A percentile compares a stretch with the other conserved stretches of the same genome.
Conservation (phyloP, 1,140 invertebrate genomes). For the Anoplophora glabripennis region DNA sequence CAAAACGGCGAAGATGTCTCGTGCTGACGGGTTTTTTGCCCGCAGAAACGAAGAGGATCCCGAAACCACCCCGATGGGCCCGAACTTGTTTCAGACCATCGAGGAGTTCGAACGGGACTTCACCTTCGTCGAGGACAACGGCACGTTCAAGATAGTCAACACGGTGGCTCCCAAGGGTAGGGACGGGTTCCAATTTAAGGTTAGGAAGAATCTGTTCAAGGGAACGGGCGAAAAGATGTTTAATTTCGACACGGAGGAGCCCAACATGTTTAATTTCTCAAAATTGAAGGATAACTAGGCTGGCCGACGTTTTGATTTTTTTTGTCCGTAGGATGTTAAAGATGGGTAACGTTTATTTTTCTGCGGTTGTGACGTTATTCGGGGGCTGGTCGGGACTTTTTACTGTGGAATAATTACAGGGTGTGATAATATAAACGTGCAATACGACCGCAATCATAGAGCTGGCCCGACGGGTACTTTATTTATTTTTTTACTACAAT, state of each 20-base stretch:
- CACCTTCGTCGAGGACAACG: slow-evolving; percentile 4
- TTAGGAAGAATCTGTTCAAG: slow-evolving; percentile 6
- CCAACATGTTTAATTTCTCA: slow-evolving; percentile 14
- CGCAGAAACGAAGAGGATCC: too few relatives aligned
- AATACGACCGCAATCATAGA: background rate
- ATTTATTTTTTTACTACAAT: slow-evolving; percentile 21
- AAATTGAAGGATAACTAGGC: background rate
- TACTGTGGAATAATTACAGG: background rate
- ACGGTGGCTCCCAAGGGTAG: background rate
- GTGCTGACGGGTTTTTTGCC: too few relatives aligned
- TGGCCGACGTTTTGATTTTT: too few relatives aligned
- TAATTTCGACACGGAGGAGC: slow-evolving; percentile 11
- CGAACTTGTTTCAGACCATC: too few relatives aligned
- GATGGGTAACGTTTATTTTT: too few relatives aligned
- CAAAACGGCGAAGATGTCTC: background rate
- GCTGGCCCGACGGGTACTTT: slow-evolving; percentile 22
- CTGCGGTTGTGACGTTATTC: too few relatives aligned
- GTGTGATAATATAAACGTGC: background rate
- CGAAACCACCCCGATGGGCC: too few relatives aligned
- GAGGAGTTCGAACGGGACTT: background rate
- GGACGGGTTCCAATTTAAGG: background rate
- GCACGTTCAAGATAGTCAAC: slow-evolving; percentile 1
- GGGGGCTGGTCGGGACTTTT: slow-evolving; percentile 1
- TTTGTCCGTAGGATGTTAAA: too few relatives aligned
- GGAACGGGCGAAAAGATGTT: background rate